Conservation (phyloP, 1,140 invertebrate species). For the Apocrypta bakeri region DNA sequence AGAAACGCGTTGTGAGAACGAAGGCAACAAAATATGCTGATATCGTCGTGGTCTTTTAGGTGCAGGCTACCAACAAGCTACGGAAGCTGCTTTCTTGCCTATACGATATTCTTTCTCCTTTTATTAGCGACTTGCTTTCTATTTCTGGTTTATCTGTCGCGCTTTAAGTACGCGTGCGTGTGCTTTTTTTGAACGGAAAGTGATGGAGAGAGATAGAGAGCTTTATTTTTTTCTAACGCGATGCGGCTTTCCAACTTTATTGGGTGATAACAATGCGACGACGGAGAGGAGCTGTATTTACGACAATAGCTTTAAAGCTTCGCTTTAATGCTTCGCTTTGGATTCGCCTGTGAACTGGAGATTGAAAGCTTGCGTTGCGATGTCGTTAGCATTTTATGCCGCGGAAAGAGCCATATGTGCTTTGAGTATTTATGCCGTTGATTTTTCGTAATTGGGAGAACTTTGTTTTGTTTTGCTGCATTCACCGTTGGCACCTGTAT, state of each 20-base stretch:
- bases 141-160: slow-evolving; percentile 44
- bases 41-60: slow-evolving; percentile 45
- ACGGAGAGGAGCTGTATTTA: slow-evolving; percentile 13
- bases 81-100: neutral
- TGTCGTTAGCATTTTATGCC: neutral
- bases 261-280: slow-evolving; percentile 38
- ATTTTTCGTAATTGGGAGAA: no score
- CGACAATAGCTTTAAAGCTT: neutral
- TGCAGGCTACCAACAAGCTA: slow-evolving; percentile 38
- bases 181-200: neutral
- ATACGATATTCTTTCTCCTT: neutral
- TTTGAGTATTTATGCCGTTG: no score
- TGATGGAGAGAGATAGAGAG: neutral
- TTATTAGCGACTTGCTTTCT: slow-evolving; percentile 39
- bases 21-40: slow-evolving; percentile 47
- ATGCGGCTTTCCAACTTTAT: slow-evolving; percentile 7
- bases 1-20: slow-evolving; percentile 26
- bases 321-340: neutral
- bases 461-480: no score
- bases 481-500: no score
- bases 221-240: neutral
- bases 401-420: neutral
- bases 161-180: neutral
- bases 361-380: neutral
- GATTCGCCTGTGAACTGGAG: neutral